phyloP scores from a whole-genome alignment of 2,888 invertebrate species.

The Strigamia transsilvanica region DNA sequence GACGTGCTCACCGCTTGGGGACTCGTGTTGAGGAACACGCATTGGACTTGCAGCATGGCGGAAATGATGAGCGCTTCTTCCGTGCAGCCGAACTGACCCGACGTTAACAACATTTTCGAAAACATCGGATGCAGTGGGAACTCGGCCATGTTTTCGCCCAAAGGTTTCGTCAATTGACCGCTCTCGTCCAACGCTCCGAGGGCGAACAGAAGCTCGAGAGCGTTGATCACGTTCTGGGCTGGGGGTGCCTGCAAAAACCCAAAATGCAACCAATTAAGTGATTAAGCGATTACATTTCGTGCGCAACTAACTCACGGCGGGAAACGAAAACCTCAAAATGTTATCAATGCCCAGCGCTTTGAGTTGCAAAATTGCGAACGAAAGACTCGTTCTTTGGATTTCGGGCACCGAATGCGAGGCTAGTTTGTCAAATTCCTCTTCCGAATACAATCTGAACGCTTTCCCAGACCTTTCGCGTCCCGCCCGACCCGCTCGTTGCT shows the following conservation, averaged over 20 bases:
- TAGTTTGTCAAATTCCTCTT: conserved; percentile 77
- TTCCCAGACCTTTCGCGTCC: conserved; percentile 86
- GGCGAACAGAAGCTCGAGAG: conserved; percentile 87
- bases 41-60: conserved; percentile 94
- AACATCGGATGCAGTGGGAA: conserved; percentile 87
- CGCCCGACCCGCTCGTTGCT: conserved; percentile 91
- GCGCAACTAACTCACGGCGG: conserved; percentile 73
- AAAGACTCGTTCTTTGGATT: conserved; percentile 88
- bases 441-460: conserved; percentile 73
- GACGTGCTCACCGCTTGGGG: not conserved
- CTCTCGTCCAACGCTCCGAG: conserved; percentile 78
- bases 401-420: conserved; percentile 83
- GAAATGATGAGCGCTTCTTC: conserved; percentile 90
- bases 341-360: conserved; percentile 95
- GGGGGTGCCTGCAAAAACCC: conserved; percentile 78
- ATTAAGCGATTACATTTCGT: too few relatives aligned
- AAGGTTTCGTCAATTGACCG: conserved; percentile 78
- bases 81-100: conserved; percentile 88
- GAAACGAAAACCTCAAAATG: conserved; percentile 88
- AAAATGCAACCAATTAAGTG: too few relatives aligned
- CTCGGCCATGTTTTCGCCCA: conserved; percentile 88
- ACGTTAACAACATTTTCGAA: conserved; percentile 82
- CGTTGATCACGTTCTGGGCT: conserved; percentile 82
- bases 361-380: conserved; percentile 83
- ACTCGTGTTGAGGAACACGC: conserved; percentile 72